A percentile compares a stretch with the other conserved stretches of the same genome.
Conservation (phyloP, 2,113 vertebrate genomes). For the Pogona vitticeps region DNA sequence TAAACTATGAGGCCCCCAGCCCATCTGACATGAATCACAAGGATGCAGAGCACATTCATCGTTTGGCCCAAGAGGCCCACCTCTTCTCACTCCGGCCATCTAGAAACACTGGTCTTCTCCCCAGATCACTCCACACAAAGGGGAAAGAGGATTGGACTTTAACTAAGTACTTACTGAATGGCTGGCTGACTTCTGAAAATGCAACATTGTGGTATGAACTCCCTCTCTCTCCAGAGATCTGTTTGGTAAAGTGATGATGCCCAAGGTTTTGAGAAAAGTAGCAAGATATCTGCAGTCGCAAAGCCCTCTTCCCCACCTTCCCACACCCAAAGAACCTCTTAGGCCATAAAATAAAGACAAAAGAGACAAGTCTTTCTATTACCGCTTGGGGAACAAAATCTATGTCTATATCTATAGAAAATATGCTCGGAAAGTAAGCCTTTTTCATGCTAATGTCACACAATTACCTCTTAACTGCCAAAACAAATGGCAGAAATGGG, state of each 20-base stretch:
- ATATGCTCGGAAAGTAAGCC: constrained; percentile 76
- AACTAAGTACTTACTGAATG: not conserved
- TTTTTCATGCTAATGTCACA: constrained; percentile 93
- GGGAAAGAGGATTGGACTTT: not conserved
- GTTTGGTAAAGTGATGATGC: not conserved
- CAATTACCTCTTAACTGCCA: constrained; percentile 99
- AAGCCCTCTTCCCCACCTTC: not conserved
- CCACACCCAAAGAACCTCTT: not conserved
- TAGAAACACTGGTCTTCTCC: not conserved
- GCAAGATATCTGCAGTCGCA: not conserved
- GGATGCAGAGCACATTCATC: not conserved
- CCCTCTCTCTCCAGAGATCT: rapidly evolving
- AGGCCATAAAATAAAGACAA: constrained; percentile 70
- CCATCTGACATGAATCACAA: not conserved
- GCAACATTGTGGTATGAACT: not conserved
- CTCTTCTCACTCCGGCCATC: too few species aligned
- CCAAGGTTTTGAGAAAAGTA: not conserved
- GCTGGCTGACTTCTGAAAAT: not conserved
- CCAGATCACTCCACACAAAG: not conserved
- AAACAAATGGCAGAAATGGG: constrained; percentile 97
- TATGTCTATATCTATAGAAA: constrained; percentile 2
- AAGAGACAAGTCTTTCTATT: constrained; percentile 78
- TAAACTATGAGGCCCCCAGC: not conserved
- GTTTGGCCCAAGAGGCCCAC: too few species aligned
- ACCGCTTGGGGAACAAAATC: constrained; percentile 73